These are phyloP conservation scores for Gymnoscopelus braueri DNA, from an alignment of 2,797 vertebrate genomes.

Conservation along the genomic window DNA sequence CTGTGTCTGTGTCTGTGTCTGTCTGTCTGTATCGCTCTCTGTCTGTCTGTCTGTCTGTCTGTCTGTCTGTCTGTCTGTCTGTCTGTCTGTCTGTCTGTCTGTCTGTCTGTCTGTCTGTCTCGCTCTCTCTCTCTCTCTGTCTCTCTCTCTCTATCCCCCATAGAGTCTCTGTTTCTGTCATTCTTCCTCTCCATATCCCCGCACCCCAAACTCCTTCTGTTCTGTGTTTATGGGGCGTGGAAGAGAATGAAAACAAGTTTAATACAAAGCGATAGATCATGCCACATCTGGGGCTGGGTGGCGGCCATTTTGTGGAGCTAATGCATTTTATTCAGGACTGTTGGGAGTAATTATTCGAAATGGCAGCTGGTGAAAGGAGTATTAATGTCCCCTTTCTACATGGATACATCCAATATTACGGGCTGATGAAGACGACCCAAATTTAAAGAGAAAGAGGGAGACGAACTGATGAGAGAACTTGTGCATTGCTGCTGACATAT, in stretches of 20 bases:
- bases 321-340: constrained; percentile 57
- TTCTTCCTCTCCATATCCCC: background rate
- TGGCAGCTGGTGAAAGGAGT: constrained; percentile 65
- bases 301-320: constrained; percentile 66
- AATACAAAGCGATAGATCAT: constrained; percentile 65
- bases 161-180: background rate
- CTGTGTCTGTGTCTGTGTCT: background rate
- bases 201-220: constrained; percentile 8
- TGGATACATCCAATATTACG: constrained; percentile 66
- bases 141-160: background rate
- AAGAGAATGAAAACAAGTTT: constrained; percentile 63
- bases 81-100: too few species aligned
- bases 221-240: constrained; percentile 43
- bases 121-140: background rate
- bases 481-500: constrained; percentile 5
- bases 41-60: background rate
- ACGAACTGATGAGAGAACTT: constrained; percentile 14
- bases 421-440: constrained; percentile 53
- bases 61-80: background rate
- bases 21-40: background rate
- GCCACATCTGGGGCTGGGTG: constrained; percentile 29
- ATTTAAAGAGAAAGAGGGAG: constrained; percentile 31
- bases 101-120: background rate
- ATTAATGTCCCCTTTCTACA: constrained; percentile 77
- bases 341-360: constrained; percentile 73